Evolutionary conservation across 2,797 vertebrate species (phyloP).

Genomic region (Hippoglossus hippoglossus): DNA sequence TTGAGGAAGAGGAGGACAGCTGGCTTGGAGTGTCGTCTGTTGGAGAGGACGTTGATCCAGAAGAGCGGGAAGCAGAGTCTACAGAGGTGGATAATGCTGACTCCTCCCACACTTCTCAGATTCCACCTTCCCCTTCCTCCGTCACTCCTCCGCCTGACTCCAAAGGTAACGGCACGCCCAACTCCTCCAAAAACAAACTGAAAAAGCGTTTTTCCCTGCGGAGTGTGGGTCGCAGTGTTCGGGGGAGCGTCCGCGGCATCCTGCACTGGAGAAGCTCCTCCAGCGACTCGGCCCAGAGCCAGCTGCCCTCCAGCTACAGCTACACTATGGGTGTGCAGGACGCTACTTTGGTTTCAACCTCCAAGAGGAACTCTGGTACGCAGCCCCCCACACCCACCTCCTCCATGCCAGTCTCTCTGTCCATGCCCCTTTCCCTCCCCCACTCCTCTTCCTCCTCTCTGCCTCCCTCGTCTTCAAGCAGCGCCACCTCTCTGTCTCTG

Average conservation of each 20-base stretch:
- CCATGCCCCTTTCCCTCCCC: slow-evolving; percentile 83
- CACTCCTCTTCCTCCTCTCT: slow-evolving; percentile 86
- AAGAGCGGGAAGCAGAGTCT: slow-evolving; percentile 70
- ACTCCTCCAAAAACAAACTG: slow-evolving; percentile 87
- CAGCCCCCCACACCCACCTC: slow-evolving; percentile 77
- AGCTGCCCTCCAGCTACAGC: slow-evolving; percentile 85
- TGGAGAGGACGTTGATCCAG: slow-evolving; percentile 72
- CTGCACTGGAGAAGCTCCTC: slow-evolving; percentile 91
- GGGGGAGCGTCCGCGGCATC: slow-evolving; percentile 91
- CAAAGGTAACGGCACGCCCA: slow-evolving; percentile 68
- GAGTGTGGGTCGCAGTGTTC: slow-evolving; percentile 89
- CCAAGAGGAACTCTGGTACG: slow-evolving; percentile 79
- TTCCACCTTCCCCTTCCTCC: slow-evolving; percentile 47
- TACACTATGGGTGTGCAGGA: slow-evolving; percentile 85
- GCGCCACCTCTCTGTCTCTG: slow-evolving; percentile 84
- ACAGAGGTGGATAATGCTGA: slow-evolving; percentile 63
- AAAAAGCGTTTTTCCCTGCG: slow-evolving; percentile 93
- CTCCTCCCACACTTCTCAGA: slow-evolving; percentile 59
- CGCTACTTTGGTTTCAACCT: slow-evolving; percentile 45
- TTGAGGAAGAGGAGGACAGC: slow-evolving; percentile 83
- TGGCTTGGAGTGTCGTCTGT: slow-evolving; percentile 72
- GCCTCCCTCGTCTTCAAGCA: slow-evolving; percentile 85
- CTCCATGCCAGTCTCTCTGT: slow-evolving; percentile 82
- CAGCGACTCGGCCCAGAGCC: slow-evolving; percentile 76
- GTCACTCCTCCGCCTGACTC: slow-evolving; percentile 77